Evolutionary conservation across 1,140 invertebrate genomes (phyloP).

Genomic region (Reticulitermes speratus): DNA sequence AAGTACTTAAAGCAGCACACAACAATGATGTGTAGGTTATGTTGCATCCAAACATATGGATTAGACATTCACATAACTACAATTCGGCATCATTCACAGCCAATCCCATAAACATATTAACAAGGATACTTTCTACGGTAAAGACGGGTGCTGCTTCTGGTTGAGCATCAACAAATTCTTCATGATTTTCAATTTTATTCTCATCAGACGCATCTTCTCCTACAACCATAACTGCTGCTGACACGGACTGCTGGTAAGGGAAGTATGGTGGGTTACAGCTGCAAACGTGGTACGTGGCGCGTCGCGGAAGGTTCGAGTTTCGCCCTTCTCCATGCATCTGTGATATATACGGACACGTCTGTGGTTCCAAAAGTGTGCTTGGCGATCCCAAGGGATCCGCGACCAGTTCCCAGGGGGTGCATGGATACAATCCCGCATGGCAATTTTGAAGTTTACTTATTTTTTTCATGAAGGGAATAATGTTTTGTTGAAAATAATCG

Average conservation of each 20-base stretch:
- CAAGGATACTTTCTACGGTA: slow-evolving; percentile 40
- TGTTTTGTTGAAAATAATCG: no score
- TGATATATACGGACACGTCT: no score
- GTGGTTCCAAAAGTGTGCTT: no score
- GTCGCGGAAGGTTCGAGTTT: no score
- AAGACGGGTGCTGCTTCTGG: slow-evolving; percentile 30
- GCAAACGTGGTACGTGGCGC: no score
- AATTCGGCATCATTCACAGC: background rate
- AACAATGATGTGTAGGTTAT: background rate
- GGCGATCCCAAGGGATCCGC: no score
- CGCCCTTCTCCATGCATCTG: no score
- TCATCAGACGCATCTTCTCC: slow-evolving; percentile 25
- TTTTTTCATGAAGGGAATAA: no score
- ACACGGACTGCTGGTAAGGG: background rate
- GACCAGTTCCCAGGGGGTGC: no score
- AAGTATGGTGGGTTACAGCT: background rate
- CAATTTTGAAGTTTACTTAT: no score
- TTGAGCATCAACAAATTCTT: slow-evolving; percentile 29
- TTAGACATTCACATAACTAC: background rate
- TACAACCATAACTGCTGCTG: background rate
- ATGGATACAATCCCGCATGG: no score
- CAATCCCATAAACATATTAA: background rate
- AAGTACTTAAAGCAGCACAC: background rate
- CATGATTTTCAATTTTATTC: slow-evolving; percentile 31
- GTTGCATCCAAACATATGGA: background rate